Conservation (phyloP, 2,888 invertebrate species). For the Drosophila diplacantha region DNA sequence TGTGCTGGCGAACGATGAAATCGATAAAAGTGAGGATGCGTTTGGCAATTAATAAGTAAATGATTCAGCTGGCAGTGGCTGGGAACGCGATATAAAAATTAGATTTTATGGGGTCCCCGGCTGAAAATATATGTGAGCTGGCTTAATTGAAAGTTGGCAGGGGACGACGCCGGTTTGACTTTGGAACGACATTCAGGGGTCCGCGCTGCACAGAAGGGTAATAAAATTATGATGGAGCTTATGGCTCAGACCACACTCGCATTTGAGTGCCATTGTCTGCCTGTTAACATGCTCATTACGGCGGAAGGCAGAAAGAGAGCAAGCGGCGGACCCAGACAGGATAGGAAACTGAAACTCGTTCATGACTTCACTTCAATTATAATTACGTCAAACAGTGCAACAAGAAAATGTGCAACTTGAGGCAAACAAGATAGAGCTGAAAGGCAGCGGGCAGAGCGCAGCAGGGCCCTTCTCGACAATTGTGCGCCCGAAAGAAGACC, state of each 20-base stretch:
- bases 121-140: conserved; percentile 28
- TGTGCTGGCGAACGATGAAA: conserved; percentile 9
- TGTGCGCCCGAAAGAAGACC: conserved; percentile 18
- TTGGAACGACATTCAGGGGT: conserved; percentile 65
- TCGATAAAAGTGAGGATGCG: conserved; percentile 26
- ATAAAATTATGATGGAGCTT: conserved; percentile 47
- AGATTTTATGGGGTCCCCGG: conserved; percentile 59
- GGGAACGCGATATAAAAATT: conserved; percentile 54
- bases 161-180: conserved; percentile 44
- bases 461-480: conserved; percentile 36
- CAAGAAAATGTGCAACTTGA: conserved; percentile 71
- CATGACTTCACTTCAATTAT: conserved; percentile 74
- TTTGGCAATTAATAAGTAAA: conserved; percentile 27
- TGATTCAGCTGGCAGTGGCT: neutral
- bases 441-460: conserved; percentile 6
- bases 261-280: conserved; percentile 70
- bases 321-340: conserved; percentile 16
- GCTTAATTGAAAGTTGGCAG: conserved; percentile 40
- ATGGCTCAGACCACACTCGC: conserved; percentile 45
- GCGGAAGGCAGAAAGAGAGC: conserved; percentile 36
- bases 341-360: conserved; percentile 60
- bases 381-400: conserved; percentile 74
- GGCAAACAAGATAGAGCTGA: conserved; percentile 61
- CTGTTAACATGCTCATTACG: conserved; percentile 73
- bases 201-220: conserved; percentile 38